Evolutionary conservation across 1,140 invertebrate species (phyloP).

Genomic region (Periplaneta americana): DNA sequence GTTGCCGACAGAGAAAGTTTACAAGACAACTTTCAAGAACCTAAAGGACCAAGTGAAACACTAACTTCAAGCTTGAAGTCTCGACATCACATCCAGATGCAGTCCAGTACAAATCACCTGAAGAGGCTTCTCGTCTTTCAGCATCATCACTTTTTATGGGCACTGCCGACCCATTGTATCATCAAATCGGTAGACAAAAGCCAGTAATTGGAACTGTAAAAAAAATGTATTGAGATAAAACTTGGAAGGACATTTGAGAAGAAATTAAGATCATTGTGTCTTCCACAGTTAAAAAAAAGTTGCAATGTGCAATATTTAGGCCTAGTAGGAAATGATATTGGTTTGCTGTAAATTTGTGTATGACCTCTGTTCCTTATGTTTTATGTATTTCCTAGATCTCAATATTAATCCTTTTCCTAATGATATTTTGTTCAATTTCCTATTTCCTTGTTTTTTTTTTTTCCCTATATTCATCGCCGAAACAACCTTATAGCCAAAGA

Average conservation of each 20-base stretch:
- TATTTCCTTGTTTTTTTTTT: background rate
- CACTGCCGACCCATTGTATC: background rate
- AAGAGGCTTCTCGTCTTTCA: slow-evolving; percentile 3
- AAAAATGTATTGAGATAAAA: background rate
- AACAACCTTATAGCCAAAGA: background rate
- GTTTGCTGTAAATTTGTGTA: background rate
- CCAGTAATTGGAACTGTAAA: slow-evolving; percentile 3
- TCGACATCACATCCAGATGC: background rate
- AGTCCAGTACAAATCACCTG: background rate
- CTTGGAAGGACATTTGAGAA: background rate
- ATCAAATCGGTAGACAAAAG: slow-evolving; percentile 2
- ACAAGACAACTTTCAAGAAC: slow-evolving; percentile 2
- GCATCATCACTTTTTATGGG: background rate
- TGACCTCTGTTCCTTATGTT: background rate
- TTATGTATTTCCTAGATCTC: background rate
- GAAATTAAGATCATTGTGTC: slow-evolving; percentile 1
- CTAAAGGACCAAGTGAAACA: slow-evolving; percentile 9
- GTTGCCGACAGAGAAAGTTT: background rate
- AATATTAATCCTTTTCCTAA: background rate
- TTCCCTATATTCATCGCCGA: background rate
- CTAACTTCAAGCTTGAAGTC: slow-evolving; percentile 3
- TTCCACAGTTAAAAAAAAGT: slow-evolving; percentile 2
- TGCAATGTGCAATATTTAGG: slow-evolving; percentile 7
- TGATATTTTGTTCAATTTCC: background rate
- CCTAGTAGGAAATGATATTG: slow-evolving; percentile 3